These are phyloP conservation scores for Peromyscus aztecus DNA, from an alignment of 2,797 vertebrate species.

Conservation along the genomic window DNA sequence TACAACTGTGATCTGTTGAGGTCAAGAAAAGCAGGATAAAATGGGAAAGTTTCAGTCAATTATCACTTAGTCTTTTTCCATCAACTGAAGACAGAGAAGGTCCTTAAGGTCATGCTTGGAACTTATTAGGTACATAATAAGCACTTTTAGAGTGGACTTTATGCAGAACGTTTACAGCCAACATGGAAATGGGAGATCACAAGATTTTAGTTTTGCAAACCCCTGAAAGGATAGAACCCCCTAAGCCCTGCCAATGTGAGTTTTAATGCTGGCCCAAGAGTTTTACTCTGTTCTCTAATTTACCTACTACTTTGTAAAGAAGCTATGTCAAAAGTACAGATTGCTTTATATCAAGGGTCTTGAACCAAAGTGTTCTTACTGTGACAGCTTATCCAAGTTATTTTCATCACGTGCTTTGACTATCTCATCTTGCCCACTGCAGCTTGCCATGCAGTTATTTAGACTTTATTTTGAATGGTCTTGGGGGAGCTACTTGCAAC, in stretches of 20 bases:
- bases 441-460: background rate
- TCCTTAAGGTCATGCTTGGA: background rate
- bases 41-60: constrained; percentile 23
- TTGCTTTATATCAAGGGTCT: background rate
- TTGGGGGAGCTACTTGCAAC: background rate
- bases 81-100: background rate
- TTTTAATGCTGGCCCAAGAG: background rate
- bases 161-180: background rate
- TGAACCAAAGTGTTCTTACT: background rate
- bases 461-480: background rate
- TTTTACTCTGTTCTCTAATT: constrained; percentile 5
- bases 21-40: constrained; percentile 55
- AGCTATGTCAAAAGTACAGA: background rate
- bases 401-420: background rate
- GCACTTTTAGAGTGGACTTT: constrained; percentile 1
- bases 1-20: constrained; percentile 26
- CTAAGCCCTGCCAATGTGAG: background rate
- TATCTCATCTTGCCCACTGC: background rate
- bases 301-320: background rate
- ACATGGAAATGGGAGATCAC: background rate
- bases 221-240: background rate
- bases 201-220: constrained; percentile 8
- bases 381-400: constrained; percentile 17
- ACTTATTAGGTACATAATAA: background rate
- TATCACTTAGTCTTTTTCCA: background rate